Evolutionary conservation across 2,888 invertebrate species (phyloP).

Genomic region (Chalcosyrphus nemorum): DNA sequence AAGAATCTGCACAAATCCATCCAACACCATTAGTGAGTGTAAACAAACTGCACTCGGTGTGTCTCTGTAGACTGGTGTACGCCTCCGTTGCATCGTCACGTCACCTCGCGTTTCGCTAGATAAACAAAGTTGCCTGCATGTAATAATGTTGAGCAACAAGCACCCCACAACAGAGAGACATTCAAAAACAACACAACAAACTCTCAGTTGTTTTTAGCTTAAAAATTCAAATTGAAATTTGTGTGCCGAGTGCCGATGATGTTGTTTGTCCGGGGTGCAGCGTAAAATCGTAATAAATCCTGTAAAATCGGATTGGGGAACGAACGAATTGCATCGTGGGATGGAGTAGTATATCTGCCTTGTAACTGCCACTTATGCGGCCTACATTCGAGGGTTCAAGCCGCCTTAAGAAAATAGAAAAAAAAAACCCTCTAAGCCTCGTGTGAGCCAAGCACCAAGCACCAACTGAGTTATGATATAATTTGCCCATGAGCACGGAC

Average conservation of each 20-base stretch:
- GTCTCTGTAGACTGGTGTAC: slow-evolving; percentile 33
- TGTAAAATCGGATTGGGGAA: slow-evolving; percentile 25
- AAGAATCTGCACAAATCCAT: slow-evolving; percentile 16
- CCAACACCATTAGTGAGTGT: slow-evolving; percentile 35
- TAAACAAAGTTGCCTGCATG: slow-evolving; percentile 63
- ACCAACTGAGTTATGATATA: not conserved
- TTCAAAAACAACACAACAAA: not conserved
- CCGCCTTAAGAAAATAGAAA: too few species aligned
- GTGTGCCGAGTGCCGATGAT: too few species aligned
- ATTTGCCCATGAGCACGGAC: not conserved
- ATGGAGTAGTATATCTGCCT: too few species aligned
- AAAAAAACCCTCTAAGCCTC: not conserved
- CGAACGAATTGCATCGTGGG: slow-evolving; percentile 24
- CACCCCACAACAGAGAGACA: not conserved
- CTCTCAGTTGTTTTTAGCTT: not conserved
- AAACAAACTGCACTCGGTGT: slow-evolving; percentile 39
- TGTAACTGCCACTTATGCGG: slow-evolving; percentile 30
- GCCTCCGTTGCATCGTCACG: slow-evolving; percentile 1
- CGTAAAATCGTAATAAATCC: slow-evolving; percentile 24
- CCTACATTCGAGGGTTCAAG: slow-evolving; percentile 19
- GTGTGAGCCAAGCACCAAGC: not conserved
- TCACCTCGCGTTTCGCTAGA: slow-evolving; percentile 46
- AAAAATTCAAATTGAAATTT: not conserved
- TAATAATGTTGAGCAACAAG: slow-evolving; percentile 54
- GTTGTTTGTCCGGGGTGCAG: slow-evolving; percentile 24